phyloP scores from a whole-genome alignment of 2,888 invertebrate species.

The Myathropa florea region DNA sequence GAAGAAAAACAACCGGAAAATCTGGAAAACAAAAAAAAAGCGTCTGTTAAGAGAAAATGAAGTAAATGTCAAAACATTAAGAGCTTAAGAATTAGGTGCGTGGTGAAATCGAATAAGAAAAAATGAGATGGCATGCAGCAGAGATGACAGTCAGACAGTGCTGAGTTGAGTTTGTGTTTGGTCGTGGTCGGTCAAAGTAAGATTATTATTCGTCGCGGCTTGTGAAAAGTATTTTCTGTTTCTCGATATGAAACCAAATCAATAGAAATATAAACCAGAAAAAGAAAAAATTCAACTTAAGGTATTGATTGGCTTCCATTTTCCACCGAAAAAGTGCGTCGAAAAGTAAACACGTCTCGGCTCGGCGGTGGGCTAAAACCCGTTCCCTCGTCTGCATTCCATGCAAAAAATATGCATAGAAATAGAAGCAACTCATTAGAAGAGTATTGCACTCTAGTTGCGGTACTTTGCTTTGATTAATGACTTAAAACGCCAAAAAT shows the following conservation, averaged over 20 bases:
- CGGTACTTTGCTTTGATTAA: slow-evolving; percentile 54
- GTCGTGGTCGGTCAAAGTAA: slow-evolving; percentile 38
- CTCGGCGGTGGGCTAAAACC: slow-evolving; percentile 14
- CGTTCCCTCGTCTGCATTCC: slow-evolving; percentile 56
- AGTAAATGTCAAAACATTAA: background rate
- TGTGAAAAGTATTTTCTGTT: background rate
- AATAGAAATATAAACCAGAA: background rate
- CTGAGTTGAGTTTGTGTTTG: slow-evolving; percentile 62
- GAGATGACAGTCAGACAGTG: background rate
- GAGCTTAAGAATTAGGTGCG: background rate
- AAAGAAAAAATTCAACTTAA: background rate
- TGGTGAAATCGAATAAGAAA: slow-evolving; percentile 40
- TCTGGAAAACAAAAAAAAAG: slow-evolving; percentile 9
- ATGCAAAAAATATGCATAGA: slow-evolving; percentile 49
- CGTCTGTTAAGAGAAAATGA: background rate
- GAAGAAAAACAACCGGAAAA: slow-evolving; percentile 40
- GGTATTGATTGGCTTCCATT: background rate
- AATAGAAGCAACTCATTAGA: slow-evolving; percentile 19
- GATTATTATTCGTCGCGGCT: slow-evolving; percentile 6
- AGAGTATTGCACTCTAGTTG: slow-evolving; percentile 62
- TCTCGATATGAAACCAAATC: background rate
- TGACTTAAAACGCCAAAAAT: background rate
- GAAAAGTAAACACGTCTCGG: background rate
- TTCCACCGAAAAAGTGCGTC: background rate
- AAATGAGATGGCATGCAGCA: background rate